A percentile compares a stretch with the other conserved stretches of the same genome.
These are phyloP conservation scores for Pelecanus crispus DNA, from an alignment of 2,113 vertebrate genomes.

Conservation along the genomic window DNA sequence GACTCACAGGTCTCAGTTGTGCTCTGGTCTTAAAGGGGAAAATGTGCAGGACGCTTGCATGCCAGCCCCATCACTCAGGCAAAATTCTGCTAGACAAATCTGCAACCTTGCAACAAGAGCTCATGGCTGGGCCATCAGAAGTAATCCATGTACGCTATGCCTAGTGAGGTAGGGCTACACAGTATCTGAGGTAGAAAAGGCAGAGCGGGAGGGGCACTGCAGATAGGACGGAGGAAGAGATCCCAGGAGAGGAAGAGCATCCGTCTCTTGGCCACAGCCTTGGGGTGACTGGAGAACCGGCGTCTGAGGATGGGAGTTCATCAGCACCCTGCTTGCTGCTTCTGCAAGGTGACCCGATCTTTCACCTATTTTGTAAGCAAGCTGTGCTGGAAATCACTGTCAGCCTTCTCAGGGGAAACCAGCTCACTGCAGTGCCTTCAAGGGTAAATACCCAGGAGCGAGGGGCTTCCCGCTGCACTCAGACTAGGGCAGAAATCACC, in stretches of 20 bases:
- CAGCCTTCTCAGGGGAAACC: not conserved
- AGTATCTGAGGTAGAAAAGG: not conserved
- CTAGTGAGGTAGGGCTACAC: not conserved
- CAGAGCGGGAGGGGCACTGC: fast-evolving
- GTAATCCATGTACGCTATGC: not conserved
- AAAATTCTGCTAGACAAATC: not conserved
- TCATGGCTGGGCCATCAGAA: not conserved
- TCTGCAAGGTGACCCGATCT: not conserved
- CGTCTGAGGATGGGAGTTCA: not conserved
- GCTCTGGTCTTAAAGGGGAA: not conserved
- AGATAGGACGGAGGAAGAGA: not conserved
- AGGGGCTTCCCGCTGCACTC: not conserved
- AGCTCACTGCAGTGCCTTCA: not conserved
- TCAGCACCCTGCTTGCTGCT: not conserved
- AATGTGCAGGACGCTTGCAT: not conserved
- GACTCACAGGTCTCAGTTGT: not conserved
- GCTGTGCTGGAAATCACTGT: not conserved
- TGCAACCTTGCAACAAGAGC: not conserved
- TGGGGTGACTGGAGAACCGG: not conserved
- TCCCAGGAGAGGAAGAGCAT: not conserved
- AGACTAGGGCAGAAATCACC: not conserved
- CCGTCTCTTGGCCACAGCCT: not conserved
- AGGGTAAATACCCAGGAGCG: not conserved
- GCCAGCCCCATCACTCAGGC: not conserved
- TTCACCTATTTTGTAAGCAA: not conserved